These are phyloP conservation scores for Hoplodrina ambigua DNA, from an alignment of 2,888 invertebrate species.

Conservation along the genomic window DNA sequence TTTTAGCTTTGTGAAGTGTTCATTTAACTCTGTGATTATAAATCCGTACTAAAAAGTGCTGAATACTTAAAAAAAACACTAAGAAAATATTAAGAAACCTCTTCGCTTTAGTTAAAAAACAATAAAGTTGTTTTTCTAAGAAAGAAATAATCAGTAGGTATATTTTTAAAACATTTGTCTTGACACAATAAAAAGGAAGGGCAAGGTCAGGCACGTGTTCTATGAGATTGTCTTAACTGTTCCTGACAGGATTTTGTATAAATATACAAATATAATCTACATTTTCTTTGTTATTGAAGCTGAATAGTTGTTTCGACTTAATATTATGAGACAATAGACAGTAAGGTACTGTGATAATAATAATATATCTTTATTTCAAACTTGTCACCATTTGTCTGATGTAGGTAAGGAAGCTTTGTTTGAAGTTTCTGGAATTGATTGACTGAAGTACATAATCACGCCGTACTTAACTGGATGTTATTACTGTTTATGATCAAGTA, in stretches of 20 bases:
- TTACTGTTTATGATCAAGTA: no score
- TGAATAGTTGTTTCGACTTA: not conserved
- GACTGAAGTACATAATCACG: not conserved
- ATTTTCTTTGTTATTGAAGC: conserved; percentile 10
- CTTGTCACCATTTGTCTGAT: not conserved
- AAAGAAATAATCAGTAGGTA: not conserved
- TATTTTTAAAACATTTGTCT: not conserved
- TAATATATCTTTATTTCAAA: not conserved
- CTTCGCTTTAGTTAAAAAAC: no score
- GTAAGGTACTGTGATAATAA: not conserved
- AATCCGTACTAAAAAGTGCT: no score
- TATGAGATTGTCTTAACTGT: conserved; percentile 15
- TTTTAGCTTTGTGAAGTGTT: no score
- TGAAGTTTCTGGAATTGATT: not conserved
- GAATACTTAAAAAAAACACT: no score
- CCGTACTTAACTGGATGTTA: not conserved
- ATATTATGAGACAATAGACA: conserved; percentile 2
- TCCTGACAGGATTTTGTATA: conserved; percentile 23
- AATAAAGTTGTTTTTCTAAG: not conserved
- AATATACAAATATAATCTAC: not conserved
- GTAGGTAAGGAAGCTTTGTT: not conserved
- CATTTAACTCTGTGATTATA: no score
- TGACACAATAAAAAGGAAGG: not conserved
- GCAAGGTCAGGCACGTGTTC: conserved; percentile 12
- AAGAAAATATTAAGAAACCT: no score